phyloP scores from a whole-genome alignment of 2,113 vertebrate genomes.

The Plotosus lineatus region DNA sequence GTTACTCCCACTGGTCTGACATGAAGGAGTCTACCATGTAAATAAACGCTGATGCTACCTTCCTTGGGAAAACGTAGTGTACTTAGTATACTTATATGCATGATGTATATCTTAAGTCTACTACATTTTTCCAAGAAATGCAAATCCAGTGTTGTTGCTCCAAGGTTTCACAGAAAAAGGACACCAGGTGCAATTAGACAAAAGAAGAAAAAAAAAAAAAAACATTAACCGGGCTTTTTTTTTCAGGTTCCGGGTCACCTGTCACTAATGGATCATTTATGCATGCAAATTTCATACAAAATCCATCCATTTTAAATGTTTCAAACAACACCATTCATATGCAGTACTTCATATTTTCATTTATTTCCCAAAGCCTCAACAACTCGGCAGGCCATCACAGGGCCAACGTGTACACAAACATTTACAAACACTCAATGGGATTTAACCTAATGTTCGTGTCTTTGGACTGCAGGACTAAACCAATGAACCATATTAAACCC shows the following conservation, averaged over 20 bases:
- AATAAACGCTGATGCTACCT: conserved; percentile 29
- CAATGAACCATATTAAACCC: no score
- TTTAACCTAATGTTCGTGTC: no score
- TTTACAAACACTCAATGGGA: no score
- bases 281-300: no score
- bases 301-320: no score
- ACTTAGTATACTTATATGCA: conserved; percentile 76
- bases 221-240: neutral
- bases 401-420: no score
- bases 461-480: no score
- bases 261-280: neutral
- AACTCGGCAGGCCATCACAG: no score
- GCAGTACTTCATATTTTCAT: no score
- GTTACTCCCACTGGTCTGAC: neutral
- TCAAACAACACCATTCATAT: no score
- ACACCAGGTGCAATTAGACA: neutral
- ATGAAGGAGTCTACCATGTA: neutral
- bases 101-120: conserved; percentile 80
- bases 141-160: conserved; percentile 19
- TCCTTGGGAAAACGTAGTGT: conserved; percentile 79
- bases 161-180: neutral
- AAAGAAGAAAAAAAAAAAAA: neutral
- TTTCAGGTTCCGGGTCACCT: neutral
- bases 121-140: conserved; percentile 75
- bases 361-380: no score